Evolutionary conservation across 2,888 invertebrate species (phyloP).

Genomic region (Theretra japonica): DNA sequence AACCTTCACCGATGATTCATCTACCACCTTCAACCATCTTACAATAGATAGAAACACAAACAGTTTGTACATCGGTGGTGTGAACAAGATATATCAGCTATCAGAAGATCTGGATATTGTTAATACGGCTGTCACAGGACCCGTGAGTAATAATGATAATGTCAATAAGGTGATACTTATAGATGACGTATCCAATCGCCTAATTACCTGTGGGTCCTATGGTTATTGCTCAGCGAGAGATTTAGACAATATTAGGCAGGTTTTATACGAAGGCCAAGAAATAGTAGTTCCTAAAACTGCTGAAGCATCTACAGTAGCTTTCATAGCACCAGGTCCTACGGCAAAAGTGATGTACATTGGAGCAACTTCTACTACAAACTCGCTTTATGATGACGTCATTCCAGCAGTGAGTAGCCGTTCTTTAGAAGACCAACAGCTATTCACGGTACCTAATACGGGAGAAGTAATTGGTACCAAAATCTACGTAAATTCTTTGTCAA

Average conservation of each 20-base stretch:
- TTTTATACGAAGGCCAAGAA: conserved; percentile 91
- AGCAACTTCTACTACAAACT: conserved; percentile 94
- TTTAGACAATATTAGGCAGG: conserved; percentile 92
- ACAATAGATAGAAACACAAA: conserved; percentile 96
- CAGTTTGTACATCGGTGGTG: conserved; percentile 93
- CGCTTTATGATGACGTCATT: conserved; percentile 95
- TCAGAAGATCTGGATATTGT: conserved; percentile 93
- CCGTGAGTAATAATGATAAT: conserved; percentile 93
- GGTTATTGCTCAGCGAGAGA: conserved; percentile 95
- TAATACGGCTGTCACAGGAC: conserved; percentile 92
- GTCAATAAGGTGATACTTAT: conserved; percentile 97
- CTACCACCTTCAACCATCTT: conserved; percentile 93
- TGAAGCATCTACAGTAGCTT: conserved; percentile 97
- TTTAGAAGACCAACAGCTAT: conserved; percentile 93
- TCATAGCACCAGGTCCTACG: conserved; percentile 97
- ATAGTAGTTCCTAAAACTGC: conserved; percentile 98
- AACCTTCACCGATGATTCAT: conserved; percentile 87
- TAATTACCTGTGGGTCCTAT: conserved; percentile 97
- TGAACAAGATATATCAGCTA: conserved; percentile 96
- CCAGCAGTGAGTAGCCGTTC: conserved; percentile 97
- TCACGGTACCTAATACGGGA: conserved; percentile 95
- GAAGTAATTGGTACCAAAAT: conserved; percentile 96
- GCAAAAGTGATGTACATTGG: conserved; percentile 98
- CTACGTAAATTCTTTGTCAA: conserved; percentile 95
- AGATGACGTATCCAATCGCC: conserved; percentile 94